A percentile compares a stretch with the other conserved stretches of the same genome.
Conservation (phyloP, 2,113 vertebrate species). For the Megaceryle maxima region DNA sequence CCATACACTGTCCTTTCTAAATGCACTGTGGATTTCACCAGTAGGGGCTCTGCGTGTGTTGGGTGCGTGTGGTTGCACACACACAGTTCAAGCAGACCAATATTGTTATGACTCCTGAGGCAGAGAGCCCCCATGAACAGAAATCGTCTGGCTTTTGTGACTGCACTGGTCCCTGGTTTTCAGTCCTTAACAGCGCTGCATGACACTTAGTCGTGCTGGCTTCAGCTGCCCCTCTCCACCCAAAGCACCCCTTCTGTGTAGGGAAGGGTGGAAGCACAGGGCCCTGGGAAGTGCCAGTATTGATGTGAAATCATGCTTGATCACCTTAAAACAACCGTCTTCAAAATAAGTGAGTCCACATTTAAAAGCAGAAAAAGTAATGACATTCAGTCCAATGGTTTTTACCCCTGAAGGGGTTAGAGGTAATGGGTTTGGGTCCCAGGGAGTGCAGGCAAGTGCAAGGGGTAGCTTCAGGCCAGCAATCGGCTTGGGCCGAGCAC, state of each 20-base stretch:
- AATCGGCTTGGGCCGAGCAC: rapidly evolving
- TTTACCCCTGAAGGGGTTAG: neutral
- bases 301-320: neutral
- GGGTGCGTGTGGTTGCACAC: neutral
- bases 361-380: neutral
- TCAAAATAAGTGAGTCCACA: neutral
- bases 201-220: neutral
- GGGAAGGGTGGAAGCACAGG: neutral
- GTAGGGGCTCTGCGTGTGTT: neutral
- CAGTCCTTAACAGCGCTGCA: neutral
- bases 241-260: neutral
- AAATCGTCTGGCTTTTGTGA: neutral
- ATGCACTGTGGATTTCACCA: neutral
- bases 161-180: neutral
- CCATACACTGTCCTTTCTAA: neutral
- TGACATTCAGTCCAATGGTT: neutral
- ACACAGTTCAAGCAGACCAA: neutral
- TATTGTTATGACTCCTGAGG: neutral
- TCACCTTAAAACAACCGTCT: neutral
- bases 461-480: neutral
- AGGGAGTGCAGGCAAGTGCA: neutral
- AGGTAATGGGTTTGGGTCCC: neutral
- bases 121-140: rapidly evolving
- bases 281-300: neutral
- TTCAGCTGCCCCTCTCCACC: neutral